Conservation (phyloP, 2,113 vertebrate genomes). For the Regulus satrapa region DNA sequence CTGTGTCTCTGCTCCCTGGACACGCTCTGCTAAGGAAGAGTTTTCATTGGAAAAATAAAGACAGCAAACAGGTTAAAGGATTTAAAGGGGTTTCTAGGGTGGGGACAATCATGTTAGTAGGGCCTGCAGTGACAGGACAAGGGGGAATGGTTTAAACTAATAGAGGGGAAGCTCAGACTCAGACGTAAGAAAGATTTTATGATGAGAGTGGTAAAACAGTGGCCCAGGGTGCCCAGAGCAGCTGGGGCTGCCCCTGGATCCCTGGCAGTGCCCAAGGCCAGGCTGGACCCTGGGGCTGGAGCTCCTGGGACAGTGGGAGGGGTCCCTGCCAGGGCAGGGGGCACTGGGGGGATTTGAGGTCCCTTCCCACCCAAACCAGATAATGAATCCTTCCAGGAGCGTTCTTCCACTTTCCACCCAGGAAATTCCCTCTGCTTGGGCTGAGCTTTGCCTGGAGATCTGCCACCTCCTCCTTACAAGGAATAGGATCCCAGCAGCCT, state of each 20-base stretch:
- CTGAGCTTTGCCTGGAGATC: background rate
- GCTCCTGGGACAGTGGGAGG: background rate
- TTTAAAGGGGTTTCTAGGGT: background rate
- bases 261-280: background rate
- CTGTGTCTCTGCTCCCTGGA: background rate
- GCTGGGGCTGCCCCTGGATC: background rate
- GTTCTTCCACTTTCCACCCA: background rate
- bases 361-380: background rate
- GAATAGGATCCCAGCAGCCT: background rate
- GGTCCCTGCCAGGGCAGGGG: background rate
- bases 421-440: background rate
- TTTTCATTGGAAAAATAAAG: background rate
- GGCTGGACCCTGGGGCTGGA: background rate
- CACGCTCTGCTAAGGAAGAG: rapidly evolving
- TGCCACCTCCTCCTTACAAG: background rate
- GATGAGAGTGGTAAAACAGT: no score
- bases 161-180: background rate
- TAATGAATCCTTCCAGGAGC: background rate
- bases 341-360: rapidly evolving
- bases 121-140: background rate
- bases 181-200: background rate
- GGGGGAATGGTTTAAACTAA: background rate
- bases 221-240: background rate
- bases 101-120: background rate
- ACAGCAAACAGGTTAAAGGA: background rate